Evolutionary conservation across 2,113 vertebrate species (phyloP).

Genomic region (Brachypteracias leptosomus): DNA sequence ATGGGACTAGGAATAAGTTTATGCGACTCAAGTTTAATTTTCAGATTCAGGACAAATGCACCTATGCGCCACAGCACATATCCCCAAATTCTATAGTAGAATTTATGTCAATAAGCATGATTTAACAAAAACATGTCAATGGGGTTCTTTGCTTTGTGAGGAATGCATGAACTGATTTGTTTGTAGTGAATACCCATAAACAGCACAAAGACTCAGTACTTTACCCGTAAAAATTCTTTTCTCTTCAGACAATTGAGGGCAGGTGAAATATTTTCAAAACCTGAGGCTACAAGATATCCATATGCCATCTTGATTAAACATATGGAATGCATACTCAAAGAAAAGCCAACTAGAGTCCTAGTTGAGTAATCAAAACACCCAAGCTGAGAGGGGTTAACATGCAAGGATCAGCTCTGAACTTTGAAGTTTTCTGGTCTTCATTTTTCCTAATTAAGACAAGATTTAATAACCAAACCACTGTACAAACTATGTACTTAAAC

Average conservation of each 20-base stretch:
- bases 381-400: conserved; percentile 80
- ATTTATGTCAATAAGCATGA: not conserved
- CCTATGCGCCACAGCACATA: not conserved
- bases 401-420: conserved; percentile 75
- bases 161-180: not conserved
- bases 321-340: conserved; percentile 79
- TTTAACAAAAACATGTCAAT: not conserved
- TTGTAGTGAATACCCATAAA: not conserved
- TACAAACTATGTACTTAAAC: conserved; percentile 75
- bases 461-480: conserved; percentile 83
- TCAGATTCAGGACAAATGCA: not conserved
- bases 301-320: conserved; percentile 78
- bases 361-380: conserved; percentile 80
- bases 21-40: not conserved
- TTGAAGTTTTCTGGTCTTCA: conserved; percentile 82
- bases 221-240: conserved; percentile 49
- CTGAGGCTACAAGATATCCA: conserved; percentile 54
- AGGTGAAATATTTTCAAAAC: conserved; percentile 76
- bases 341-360: conserved; percentile 73
- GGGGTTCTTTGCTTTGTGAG: not conserved
- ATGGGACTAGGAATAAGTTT: not conserved
- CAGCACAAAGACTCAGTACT: conserved; percentile 16
- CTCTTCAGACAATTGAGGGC: conserved; percentile 58
- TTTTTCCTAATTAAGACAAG: conserved; percentile 81
- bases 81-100: not conserved